Conservation (phyloP, 2,113 vertebrate genomes). For the Phodopus roborovskii region DNA sequence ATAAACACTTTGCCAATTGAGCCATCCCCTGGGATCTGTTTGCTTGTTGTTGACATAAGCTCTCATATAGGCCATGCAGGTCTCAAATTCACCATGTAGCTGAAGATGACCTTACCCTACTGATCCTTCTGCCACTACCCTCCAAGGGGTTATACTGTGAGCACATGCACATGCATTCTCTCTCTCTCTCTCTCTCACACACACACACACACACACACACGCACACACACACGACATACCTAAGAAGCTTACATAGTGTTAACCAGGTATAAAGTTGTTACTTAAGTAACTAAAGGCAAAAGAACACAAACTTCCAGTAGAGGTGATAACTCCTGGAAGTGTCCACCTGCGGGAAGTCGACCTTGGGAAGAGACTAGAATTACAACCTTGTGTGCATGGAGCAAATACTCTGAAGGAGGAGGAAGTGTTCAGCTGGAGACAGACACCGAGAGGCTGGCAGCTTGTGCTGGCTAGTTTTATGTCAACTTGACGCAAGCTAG, state of each 20-base stretch:
- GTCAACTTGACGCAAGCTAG: background rate
- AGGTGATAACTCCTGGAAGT: background rate
- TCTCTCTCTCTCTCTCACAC: background rate
- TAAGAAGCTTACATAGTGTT: background rate
- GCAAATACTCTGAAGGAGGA: background rate
- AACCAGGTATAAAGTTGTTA: background rate
- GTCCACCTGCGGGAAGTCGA: accelerated
- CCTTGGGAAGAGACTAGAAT: background rate
- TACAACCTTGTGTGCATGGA: background rate
- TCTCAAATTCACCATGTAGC: background rate
- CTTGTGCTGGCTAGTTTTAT: background rate
- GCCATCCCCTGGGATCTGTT: background rate
- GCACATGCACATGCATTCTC: too few relatives aligned
- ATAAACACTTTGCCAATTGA: background rate
- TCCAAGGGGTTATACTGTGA: too few relatives aligned
- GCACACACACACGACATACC: background rate
- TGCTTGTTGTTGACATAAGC: background rate
- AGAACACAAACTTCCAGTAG: background rate
- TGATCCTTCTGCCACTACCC: background rate
- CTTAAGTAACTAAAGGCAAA: background rate
- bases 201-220: background rate
- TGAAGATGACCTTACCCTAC: background rate
- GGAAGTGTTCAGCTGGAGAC: background rate
- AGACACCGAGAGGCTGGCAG: background rate
- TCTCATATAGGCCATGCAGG: background rate